These are phyloP conservation scores for Drosophila kuntzei DNA, from an alignment of 2,888 invertebrate species.

Conservation along the genomic window DNA sequence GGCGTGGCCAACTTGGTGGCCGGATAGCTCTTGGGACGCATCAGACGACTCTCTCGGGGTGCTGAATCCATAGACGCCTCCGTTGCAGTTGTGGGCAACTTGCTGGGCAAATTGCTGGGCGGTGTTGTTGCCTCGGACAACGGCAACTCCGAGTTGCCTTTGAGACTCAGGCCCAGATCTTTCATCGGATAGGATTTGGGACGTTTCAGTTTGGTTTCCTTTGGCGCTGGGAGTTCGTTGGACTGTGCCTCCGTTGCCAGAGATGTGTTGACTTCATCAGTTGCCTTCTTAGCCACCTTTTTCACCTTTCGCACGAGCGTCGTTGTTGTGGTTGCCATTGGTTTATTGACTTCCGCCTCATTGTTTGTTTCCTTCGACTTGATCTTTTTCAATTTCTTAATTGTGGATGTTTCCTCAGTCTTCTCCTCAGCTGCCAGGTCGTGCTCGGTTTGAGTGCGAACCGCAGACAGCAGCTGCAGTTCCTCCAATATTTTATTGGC, in stretches of 20 bases:
- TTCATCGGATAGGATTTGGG: constrained; percentile 88
- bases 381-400: constrained; percentile 77
- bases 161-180: constrained; percentile 70
- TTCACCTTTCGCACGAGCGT: constrained; percentile 79
- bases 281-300: constrained; percentile 79
- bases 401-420: constrained; percentile 58
- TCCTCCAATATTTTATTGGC: constrained; percentile 84
- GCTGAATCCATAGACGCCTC: constrained; percentile 26
- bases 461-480: constrained; percentile 82
- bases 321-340: constrained; percentile 34
- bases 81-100: constrained; percentile 38
- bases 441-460: constrained; percentile 75
- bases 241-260: constrained; percentile 38
- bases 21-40: constrained; percentile 88
- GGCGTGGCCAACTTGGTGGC: constrained; percentile 84
- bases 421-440: constrained; percentile 38
- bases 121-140: constrained; percentile 22
- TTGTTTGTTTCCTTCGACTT: constrained; percentile 74
- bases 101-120: constrained; percentile 57
- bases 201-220: constrained; percentile 86
- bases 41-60: constrained; percentile 82
- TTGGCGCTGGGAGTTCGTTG: constrained; percentile 64
- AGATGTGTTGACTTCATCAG: constrained; percentile 35
- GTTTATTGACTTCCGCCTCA: constrained; percentile 44
- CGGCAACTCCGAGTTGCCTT: constrained; percentile 43